Conservation (phyloP, 2,797 vertebrate genomes). For the Coreius guichenoti region DNA sequence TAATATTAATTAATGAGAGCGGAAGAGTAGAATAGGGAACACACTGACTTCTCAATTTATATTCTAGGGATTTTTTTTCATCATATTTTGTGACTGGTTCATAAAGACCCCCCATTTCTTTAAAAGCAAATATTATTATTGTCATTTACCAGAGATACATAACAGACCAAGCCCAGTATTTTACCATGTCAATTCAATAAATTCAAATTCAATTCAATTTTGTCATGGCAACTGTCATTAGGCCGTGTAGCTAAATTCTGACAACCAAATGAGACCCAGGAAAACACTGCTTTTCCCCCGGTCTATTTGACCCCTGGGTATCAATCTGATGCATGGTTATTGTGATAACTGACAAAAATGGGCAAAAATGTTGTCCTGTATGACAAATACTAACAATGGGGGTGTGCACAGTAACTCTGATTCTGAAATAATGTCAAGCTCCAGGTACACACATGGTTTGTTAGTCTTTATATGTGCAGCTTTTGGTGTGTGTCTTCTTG, state of each 20-base stretch:
- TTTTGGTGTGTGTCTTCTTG: neutral
- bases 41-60: conserved; percentile 63
- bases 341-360: conserved; percentile 7
- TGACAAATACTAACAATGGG: neutral
- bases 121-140: neutral
- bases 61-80: conserved; percentile 60
- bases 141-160: neutral
- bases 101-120: neutral
- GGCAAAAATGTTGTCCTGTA: neutral
- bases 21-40: conserved; percentile 64
- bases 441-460: neutral
- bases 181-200: neutral
- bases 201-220: too few relatives aligned
- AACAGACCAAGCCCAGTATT: neutral
- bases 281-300: conserved; percentile 9
- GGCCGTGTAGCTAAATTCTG: neutral
- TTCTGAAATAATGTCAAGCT: neutral
- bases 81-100: neutral
- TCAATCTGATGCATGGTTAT: neutral
- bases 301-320: conserved; percentile 4
- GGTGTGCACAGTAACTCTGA: neutral
- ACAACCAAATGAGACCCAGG: neutral
- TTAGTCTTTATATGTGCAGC: neutral
- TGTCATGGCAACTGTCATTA: neutral
- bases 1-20: conserved; percentile 76